These are phyloP conservation scores for Phainopepla nitens DNA, from an alignment of 2,113 vertebrate species.

Conservation along the genomic window DNA sequence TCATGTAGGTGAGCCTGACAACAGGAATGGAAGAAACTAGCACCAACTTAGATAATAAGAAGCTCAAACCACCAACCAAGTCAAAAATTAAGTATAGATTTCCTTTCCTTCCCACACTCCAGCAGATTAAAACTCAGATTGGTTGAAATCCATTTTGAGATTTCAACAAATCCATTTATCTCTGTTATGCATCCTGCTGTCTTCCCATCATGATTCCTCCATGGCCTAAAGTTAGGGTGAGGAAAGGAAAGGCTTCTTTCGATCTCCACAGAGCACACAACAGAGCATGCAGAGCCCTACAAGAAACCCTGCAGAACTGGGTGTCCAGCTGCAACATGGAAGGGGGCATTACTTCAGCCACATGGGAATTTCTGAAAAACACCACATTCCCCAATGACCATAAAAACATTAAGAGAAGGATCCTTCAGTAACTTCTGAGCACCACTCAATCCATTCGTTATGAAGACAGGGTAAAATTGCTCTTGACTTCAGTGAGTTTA, in stretches of 20 bases:
- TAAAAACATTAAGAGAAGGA: not conserved
- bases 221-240: not conserved
- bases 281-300: rapidly evolving
- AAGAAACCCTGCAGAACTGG: not conserved
- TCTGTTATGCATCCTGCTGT: not conserved
- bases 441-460: not conserved
- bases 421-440: not conserved
- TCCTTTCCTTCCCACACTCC: not conserved
- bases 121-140: not conserved
- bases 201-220: not conserved
- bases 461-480: not conserved
- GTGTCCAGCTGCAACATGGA: not conserved
- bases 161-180: slow-evolving; percentile 14
- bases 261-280: not conserved
- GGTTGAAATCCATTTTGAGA: not conserved
- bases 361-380: not conserved
- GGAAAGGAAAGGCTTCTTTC: not conserved
- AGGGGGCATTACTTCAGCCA: not conserved
- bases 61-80: not conserved
- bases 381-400: not conserved
- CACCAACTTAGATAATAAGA: not conserved
- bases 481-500: not conserved
- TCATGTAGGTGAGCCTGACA: not conserved
- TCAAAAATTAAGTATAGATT: not conserved
- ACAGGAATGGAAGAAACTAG: not conserved